These are phyloP conservation scores for Elysia crispata DNA, from an alignment of 2,888 invertebrate genomes.

Conservation along the genomic window DNA sequence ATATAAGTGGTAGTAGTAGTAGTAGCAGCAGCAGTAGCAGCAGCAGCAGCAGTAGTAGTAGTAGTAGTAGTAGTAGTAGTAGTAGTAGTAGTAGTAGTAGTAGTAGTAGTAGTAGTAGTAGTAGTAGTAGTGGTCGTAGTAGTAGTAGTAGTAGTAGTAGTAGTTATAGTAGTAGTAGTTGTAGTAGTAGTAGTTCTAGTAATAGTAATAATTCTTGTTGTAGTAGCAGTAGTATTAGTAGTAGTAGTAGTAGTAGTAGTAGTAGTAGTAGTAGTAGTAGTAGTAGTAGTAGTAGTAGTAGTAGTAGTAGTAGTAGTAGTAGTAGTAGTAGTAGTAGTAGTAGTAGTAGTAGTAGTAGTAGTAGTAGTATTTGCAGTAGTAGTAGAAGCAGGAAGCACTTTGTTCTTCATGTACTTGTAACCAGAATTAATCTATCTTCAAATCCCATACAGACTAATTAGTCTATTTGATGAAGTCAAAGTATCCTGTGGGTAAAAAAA, in stretches of 20 bases:
- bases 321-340: constrained; percentile 11
- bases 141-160: background rate
- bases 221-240: too few relatives aligned
- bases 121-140: constrained; percentile 12
- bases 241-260: constrained; percentile 12
- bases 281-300: constrained; percentile 3
- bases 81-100: constrained; percentile 15
- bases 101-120: constrained; percentile 19
- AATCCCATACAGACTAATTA: too few relatives aligned
- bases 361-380: too few relatives aligned
- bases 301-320: constrained; percentile 5
- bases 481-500: too few relatives aligned
- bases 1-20: background rate
- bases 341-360: constrained; percentile 7
- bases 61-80: constrained; percentile 16
- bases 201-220: constrained; percentile 16
- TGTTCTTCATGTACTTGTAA: too few relatives aligned
- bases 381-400: background rate
- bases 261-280: constrained; percentile 7
- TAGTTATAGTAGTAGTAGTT: constrained; percentile 16
- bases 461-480: too few relatives aligned
- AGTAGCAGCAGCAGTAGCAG: constrained; percentile 24
- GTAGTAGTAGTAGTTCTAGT: constrained; percentile 23
- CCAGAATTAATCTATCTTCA: too few relatives aligned
- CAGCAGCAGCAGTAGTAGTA: constrained; percentile 9